Base-by-base conservation (phyloP, 2,797 vertebrate species). In the Megalops cyprinoides region DNA sequence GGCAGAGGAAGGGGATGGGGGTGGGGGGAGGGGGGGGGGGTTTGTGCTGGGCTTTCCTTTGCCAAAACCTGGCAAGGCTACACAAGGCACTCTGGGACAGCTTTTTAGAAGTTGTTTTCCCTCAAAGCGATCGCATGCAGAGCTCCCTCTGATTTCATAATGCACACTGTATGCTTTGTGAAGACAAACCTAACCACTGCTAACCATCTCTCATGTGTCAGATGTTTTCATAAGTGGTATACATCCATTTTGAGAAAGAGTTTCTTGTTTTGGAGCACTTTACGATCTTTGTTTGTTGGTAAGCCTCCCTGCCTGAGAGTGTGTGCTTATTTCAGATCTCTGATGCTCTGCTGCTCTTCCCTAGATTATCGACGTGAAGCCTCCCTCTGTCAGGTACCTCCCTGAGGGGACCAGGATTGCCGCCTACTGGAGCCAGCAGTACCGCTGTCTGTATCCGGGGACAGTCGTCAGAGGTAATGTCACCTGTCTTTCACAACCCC, bases 391-490 rank as follows among this genome's bases (percentile, higher is more conserved):
- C 39, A 92, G 96, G 62, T 97, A 96, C 89, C 91, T 99, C 82
- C 97, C 98, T 0, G 97, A 99, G 89, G 98, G 98, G 73, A 97
- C 97, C 0, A 94, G 98, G 88, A 98, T 99, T 12, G 97, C 98
- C 1, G 98, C 98, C 77, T 99, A 99, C 88, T 99, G 98, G 98
- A 99, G 98, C 91, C 98, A 99, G 89, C 98, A 99, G 92, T 99
- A 99, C 91, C 98, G 97, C 85, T 99, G 98, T 87, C 96, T 99
- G 28, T 99, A 99, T 87, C 98, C 98, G 0, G 98, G 98, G 84
- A 98, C 97, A 0, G 97, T 99, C 20, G 97, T 99, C 77, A 95
- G 95, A 91, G 98, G 98, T 99, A 93, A 89, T 85, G 7, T 23
- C 75, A 55, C 31, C 69, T 42, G 23, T 31, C 37, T 31, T 56